Base-by-base conservation (phyloP, 2,113 vertebrate genomes). In the Lichenostomus cassidix region DNA sequence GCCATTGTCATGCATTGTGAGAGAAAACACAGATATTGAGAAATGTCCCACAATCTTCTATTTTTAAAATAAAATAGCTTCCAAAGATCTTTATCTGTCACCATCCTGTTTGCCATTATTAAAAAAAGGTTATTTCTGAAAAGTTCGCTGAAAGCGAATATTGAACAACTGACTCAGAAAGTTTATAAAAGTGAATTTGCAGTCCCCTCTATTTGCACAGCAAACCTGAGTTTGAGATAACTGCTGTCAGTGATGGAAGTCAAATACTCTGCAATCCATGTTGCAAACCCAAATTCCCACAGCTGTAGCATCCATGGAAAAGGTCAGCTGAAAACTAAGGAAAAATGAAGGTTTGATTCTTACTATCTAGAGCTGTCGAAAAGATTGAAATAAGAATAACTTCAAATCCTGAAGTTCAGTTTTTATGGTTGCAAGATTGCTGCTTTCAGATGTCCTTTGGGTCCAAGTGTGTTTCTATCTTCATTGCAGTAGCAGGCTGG, bases 181-280 rank as follows among this genome's bases (percentile, higher is more conserved):
- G 21, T 46, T 77, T 73, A 14, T 79, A 33, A 39, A 82, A 82
- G 58, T 31, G 18, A 53, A 33, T 85, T 62, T 89, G 23, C 42
- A n/a, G 23, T 50, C 28, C 12, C 17, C 17, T 62, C 22, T 95
- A n/a, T 94, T 95, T 89, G 65, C 58, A 73, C 49, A 85, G 29
- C 15, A 80, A 91, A 88, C 27, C 28, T 27, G 31, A 77, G 59
- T 71, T 24, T 52, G 59, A 83, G 78, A 83, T 80, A 89, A 85
- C 37, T 59, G 16, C 63, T 47, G 55, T 4, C 46, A 44, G 42
- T 85, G 86, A 85, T 85, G 78, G 67, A 94, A 95, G 42, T 39
- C 46, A 85, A 96, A 94, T 18, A 90, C 11, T 71, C 37, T 19
- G 11, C 29, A 62, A 25, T 24, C 19, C 39, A 4, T 9, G 27